A percentile compares a stretch with the other conserved stretches of the same genome.
Conservation (phyloP, 2,113 vertebrate genomes). For the Cinclus cinclus region DNA sequence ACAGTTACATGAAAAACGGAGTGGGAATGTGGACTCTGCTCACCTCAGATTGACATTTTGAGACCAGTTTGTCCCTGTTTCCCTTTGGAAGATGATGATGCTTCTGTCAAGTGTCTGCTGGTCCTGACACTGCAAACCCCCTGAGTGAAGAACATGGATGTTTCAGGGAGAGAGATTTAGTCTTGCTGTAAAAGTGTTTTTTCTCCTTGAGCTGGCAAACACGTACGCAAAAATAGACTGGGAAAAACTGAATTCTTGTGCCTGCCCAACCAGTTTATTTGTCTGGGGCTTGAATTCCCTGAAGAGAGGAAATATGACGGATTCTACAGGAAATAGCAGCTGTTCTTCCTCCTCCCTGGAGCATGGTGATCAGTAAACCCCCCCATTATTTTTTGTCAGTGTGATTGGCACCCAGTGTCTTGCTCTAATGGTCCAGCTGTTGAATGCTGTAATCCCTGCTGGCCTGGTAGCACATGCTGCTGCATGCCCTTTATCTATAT, state of each 20-base stretch:
- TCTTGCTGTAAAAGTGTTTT: constrained; percentile 6
- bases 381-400: background rate
- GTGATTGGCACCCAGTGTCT: constrained; percentile 42
- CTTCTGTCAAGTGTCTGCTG: background rate
- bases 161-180: background rate
- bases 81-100: background rate
- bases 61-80: background rate
- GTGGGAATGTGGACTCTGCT: background rate
- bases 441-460: background rate
- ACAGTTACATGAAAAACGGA: background rate
- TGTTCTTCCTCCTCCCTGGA: constrained; percentile 39
- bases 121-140: background rate
- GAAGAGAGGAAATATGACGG: constrained; percentile 10
- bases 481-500: background rate
- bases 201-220: constrained; percentile 32
- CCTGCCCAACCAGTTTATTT: constrained; percentile 21
- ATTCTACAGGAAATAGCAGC: constrained; percentile 52
- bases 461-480: background rate
- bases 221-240: background rate
- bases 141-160: background rate
- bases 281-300: constrained; percentile 44
- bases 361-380: background rate
- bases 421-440: constrained; percentile 7
- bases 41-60: background rate
- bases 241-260: constrained; percentile 18